Conservation (phyloP, 2,113 vertebrate species). For the Corythornis madagascariensis region DNA sequence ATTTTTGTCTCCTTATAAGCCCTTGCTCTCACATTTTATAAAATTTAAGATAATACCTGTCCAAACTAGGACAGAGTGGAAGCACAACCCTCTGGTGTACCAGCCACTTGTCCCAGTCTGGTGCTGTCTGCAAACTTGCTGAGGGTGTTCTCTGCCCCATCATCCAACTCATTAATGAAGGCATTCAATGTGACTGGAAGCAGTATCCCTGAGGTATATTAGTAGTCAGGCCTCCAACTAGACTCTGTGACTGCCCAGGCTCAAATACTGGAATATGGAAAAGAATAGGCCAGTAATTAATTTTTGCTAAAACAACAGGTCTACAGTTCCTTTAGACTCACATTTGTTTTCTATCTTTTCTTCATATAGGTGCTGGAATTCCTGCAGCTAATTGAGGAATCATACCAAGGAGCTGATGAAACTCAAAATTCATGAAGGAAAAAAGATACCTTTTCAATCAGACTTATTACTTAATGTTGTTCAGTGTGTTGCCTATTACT, state of each 20-base stretch:
- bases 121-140: background rate
- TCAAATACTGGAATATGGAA: background rate
- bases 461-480: background rate
- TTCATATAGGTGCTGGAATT: background rate
- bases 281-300: background rate
- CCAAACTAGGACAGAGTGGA: too few relatives aligned
- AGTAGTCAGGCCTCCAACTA: background rate
- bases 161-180: background rate
- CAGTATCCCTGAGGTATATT: background rate
- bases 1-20: background rate
- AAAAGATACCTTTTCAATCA: background rate
- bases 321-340: background rate
- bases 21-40: too few relatives aligned
- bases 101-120: background rate
- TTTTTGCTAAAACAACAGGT: background rate
- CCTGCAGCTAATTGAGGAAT: background rate
- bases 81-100: background rate
- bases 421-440: background rate
- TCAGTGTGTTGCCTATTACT: background rate
- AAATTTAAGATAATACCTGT: too few relatives aligned
- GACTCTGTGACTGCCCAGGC: background rate
- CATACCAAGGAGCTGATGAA: background rate
- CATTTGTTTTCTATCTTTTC: background rate
- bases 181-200: background rate
- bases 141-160: background rate